phyloP scores from a whole-genome alignment of 2,888 invertebrate genomes.

The Drosophila yooni region DNA sequence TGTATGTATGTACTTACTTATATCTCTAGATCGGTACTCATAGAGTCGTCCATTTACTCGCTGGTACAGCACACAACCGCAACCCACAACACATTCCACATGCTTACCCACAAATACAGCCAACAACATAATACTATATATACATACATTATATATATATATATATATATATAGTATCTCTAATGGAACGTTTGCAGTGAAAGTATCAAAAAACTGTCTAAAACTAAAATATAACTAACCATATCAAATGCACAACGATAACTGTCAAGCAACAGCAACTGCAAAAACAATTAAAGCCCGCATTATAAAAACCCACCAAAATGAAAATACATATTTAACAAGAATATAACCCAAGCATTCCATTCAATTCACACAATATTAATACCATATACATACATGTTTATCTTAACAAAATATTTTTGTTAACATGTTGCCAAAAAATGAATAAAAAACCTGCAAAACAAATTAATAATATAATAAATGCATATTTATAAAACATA shows the following conservation, averaged over 20 bases:
- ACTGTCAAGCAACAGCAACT: conserved; percentile 23
- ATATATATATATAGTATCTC: conserved; percentile 12
- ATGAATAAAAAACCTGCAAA: conserved; percentile 38
- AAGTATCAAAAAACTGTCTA: conserved; percentile 5
- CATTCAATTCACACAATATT: conserved; percentile 32
- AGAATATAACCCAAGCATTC: conserved; percentile 50
- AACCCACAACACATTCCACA: conserved; percentile 43
- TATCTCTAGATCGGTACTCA: conserved; percentile 32
- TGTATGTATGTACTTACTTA: background rate
- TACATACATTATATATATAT: background rate
- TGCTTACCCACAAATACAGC: conserved; percentile 19
- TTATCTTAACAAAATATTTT: conserved; percentile 66
- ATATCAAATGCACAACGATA: conserved; percentile 59
- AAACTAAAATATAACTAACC: conserved; percentile 50
- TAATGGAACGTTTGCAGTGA: conserved; percentile 20
- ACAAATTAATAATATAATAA: conserved; percentile 51
- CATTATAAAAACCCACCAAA: conserved; percentile 55
- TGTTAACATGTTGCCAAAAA: conserved; percentile 73
- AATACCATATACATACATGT: conserved; percentile 40
- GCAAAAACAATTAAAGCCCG: conserved; percentile 42
- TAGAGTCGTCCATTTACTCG: conserved; percentile 53
- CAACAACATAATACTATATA: background rate
- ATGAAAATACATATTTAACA: conserved; percentile 39
- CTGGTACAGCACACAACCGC: conserved; percentile 9
- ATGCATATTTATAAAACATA: conserved; percentile 54